Conservation (phyloP, 2,797 vertebrate genomes). For the Spheniscus humboldti region DNA sequence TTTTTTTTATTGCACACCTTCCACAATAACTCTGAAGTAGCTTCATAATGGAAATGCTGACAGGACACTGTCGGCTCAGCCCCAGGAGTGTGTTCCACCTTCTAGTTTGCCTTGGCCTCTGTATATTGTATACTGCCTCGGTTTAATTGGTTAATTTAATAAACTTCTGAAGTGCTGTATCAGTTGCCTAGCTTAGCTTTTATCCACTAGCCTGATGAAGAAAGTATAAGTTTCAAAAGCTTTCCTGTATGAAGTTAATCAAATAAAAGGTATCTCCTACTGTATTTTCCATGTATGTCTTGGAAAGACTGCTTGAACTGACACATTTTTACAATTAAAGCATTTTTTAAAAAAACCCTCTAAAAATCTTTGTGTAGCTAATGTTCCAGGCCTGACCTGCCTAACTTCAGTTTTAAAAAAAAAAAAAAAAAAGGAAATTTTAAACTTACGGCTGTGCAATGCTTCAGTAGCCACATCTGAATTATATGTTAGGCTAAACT, state of each 20-base stretch:
- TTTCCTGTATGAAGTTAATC: constrained; percentile 42
- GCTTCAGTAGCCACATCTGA: not conserved
- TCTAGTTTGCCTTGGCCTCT: constrained; percentile 60
- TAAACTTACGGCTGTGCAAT: not conserved
- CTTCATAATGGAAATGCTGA: constrained; percentile 52
- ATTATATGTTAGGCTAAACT: not conserved
- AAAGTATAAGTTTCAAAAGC: constrained; percentile 64
- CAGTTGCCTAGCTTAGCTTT: constrained; percentile 49
- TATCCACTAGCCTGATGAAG: constrained; percentile 9
- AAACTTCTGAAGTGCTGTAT: constrained; percentile 55
- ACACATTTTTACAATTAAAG: constrained; percentile 47
- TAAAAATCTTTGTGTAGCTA: not conserved
- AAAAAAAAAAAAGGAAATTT: not conserved
- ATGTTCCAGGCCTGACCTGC: not conserved
- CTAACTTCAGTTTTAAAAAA: not conserved
- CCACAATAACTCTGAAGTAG: not conserved
- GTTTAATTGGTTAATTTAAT: constrained; percentile 66
- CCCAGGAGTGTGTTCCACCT: constrained; percentile 11
- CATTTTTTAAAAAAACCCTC: not conserved
- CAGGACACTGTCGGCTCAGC: not conserved
- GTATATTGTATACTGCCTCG: constrained; percentile 9
- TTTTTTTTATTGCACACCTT: not conserved
- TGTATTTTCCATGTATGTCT: constrained; percentile 6
- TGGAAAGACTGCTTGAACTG: constrained; percentile 13
- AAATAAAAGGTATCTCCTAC: constrained; percentile 47